Conservation (phyloP, 1,140 invertebrate species). For the Drosophila pachea region DNA sequence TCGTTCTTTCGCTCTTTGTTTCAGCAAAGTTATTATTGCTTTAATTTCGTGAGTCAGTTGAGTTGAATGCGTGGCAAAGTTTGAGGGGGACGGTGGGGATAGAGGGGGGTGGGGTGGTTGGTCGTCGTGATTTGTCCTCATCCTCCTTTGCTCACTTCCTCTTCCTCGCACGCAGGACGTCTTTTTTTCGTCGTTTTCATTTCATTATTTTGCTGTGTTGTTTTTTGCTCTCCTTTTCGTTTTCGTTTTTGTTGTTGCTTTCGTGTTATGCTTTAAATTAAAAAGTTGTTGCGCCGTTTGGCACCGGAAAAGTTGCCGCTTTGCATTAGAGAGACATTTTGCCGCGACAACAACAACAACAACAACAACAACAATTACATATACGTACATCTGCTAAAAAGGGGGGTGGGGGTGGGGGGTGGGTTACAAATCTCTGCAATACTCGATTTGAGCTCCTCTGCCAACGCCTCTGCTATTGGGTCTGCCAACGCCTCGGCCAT, state of each 20-base stretch:
- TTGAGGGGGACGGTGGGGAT: too few relatives aligned
- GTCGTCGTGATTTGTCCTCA: constrained; percentile 42
- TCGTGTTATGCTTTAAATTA: constrained; percentile 60
- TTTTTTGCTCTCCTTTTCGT: constrained; percentile 16
- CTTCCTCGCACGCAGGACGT: not conserved
- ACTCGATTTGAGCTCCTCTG: constrained; percentile 21
- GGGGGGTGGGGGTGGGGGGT: too few relatives aligned
- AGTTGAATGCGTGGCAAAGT: constrained; percentile 38
- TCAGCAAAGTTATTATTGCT: constrained; percentile 73
- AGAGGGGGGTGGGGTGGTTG: too few relatives aligned
- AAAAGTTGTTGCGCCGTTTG: constrained; percentile 54
- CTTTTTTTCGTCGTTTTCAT: constrained; percentile 4
- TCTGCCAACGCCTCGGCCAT: not conserved
- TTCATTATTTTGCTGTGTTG: constrained; percentile 3
- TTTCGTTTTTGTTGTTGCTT: constrained; percentile 5
- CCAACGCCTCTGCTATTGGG: not conserved
- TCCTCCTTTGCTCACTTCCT: not conserved
- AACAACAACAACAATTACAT: constrained; percentile 6
- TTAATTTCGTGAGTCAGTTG: constrained; percentile 73
- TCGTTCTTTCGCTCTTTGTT: constrained; percentile 33
- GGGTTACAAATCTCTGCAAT: constrained; percentile 33
- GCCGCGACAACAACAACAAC: not conserved
- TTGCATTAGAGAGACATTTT: constrained; percentile 27
- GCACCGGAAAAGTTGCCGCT: constrained; percentile 27
- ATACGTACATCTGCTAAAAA: too few relatives aligned